Percentiles rank a stretch among this genome's conserved stretches.
phyloP scores from a whole-genome alignment of 2,888 invertebrate species.

The Amphipoea oculea region DNA sequence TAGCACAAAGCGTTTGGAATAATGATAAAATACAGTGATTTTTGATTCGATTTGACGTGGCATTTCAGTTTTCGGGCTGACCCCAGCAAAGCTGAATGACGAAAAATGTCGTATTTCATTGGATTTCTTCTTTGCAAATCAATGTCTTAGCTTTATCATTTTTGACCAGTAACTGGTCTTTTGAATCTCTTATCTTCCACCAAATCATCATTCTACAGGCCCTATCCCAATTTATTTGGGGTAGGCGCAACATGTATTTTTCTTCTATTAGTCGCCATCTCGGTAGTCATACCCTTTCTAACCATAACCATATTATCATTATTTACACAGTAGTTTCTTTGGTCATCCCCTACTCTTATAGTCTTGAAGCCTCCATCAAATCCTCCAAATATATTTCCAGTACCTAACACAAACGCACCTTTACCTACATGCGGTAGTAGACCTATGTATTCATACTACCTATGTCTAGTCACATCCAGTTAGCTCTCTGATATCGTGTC shows the following conservation, averaged over 20 bases:
- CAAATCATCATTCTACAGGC: neutral
- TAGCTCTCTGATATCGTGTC: conserved; percentile 67
- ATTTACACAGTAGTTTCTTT: neutral
- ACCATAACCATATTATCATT: neutral
- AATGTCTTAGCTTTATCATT: neutral
- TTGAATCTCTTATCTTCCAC: neutral
- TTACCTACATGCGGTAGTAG: conserved; percentile 6
- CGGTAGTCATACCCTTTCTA: neutral
- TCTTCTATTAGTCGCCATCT: neutral
- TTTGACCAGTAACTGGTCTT: neutral
- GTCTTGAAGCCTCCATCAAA: neutral
- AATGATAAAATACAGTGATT: neutral
- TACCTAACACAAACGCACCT: neutral
- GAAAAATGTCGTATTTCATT: neutral
- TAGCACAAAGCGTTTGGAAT: neutral
- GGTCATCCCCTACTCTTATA: neutral
- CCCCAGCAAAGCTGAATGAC: too few relatives aligned
- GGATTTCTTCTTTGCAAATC: neutral
- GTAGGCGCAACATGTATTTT: neutral
- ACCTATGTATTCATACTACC: neutral
- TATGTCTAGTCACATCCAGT: conserved; percentile 59
- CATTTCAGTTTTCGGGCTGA: too few relatives aligned
- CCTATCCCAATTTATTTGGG: neutral
- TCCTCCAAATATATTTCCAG: neutral
- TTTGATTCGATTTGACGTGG: neutral